Percentiles rank a stretch among this genome's conserved stretches.
Conservation (phyloP, 1,140 invertebrate species). For the Solenopsis invicta region DNA sequence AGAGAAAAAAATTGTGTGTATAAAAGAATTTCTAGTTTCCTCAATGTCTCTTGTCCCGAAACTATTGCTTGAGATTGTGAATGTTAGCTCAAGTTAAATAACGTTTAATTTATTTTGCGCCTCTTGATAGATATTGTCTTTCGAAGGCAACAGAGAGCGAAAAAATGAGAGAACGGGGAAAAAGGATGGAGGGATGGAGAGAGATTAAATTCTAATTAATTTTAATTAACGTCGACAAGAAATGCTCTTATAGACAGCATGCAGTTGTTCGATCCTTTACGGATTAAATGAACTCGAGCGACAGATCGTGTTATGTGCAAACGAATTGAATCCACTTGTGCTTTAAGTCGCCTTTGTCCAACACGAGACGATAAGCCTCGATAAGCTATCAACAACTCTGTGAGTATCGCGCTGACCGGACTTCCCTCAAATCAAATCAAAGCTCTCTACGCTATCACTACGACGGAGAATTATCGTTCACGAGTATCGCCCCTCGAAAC, state of each 20-base stretch:
- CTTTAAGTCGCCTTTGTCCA: slow-evolving; percentile 34
- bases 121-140: not conserved
- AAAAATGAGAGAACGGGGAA: not conserved
- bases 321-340: slow-evolving; percentile 21
- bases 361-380: slow-evolving; percentile 34
- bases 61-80: not conserved
- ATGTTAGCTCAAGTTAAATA: not conserved
- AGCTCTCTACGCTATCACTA: slow-evolving; percentile 38
- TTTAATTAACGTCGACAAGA: slow-evolving; percentile 13
- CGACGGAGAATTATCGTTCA: slow-evolving; percentile 56
- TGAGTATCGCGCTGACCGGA: slow-evolving; percentile 18
- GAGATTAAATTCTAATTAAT: slow-evolving; percentile 1
- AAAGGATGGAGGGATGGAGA: not conserved
- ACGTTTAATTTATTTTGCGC: not conserved
- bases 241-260: not conserved
- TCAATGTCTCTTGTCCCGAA: not conserved
- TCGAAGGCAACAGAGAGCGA: not conserved
- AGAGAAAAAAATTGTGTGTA: not conserved
- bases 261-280: not conserved
- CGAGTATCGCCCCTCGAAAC: slow-evolving; percentile 53
- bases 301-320: not conserved
- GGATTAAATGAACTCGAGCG: slow-evolving; percentile 21
- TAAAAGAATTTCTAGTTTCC: no score
- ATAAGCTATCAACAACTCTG: slow-evolving; percentile 58
- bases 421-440: slow-evolving; percentile 42